Evolutionary conservation across 2,113 vertebrate species (phyloP).

Genomic region (Benitochromis conjunctus): DNA sequence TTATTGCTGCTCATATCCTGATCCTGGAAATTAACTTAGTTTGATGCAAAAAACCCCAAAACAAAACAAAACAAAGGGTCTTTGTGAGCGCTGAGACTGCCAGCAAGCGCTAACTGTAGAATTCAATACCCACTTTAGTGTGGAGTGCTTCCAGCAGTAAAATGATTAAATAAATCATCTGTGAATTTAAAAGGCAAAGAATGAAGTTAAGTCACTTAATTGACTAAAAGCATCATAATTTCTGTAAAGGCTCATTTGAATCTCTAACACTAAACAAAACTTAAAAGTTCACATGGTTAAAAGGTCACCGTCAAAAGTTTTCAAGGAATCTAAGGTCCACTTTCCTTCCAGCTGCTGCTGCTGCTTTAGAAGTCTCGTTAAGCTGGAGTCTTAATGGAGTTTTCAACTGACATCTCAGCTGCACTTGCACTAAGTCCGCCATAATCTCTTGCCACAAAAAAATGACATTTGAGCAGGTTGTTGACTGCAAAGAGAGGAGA

Average conservation of each 20-base stretch:
- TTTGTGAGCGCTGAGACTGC: not conserved
- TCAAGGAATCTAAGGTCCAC: not conserved
- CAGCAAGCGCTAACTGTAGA: not conserved
- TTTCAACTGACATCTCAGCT: slow-evolving; percentile 6
- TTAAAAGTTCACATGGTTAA: not conserved
- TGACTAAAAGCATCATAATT: not conserved
- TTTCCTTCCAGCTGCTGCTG: not conserved
- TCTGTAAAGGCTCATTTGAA: not conserved
- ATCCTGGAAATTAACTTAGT: slow-evolving; percentile 27
- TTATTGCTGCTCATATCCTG: slow-evolving; percentile 18
- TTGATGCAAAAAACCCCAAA: not conserved
- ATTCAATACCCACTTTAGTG: not conserved
- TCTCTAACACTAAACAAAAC: not conserved
- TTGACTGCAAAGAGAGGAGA: slow-evolving; percentile 5
- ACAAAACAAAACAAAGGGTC: not conserved
- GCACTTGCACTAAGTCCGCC: not conserved
- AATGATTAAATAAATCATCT: not conserved
- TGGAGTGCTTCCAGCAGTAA: not conserved
- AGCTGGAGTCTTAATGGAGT: slow-evolving; percentile 13
- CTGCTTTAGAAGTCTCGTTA: not conserved
- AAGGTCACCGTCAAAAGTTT: slow-evolving; percentile 3
- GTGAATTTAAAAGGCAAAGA: not conserved
- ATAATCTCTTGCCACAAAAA: slow-evolving; percentile 2
- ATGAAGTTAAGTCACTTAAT: not conserved
- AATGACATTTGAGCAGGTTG: slow-evolving; percentile 21